Evolutionary conservation across 2,797 vertebrate species (phyloP).

Genomic region (Argentina silus): DNA sequence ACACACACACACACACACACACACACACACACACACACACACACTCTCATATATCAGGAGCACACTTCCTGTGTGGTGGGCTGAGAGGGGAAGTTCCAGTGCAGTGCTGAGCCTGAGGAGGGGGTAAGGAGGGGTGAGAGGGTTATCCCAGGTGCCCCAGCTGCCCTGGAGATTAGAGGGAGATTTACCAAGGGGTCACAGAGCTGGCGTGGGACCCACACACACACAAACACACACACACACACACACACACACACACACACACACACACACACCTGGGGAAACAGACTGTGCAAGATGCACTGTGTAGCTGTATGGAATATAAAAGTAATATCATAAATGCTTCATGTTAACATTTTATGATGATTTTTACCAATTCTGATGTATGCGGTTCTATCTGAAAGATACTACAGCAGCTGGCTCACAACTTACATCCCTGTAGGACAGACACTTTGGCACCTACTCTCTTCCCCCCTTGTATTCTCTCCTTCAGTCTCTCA

Average conservation of each 20-base stretch:
- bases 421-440: not conserved
- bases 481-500: not conserved
- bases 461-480: not conserved
- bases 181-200: slow-evolving; percentile 8
- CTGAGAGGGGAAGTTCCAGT: not conserved
- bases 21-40: not conserved
- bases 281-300: not conserved
- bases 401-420: not conserved
- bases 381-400: too few relatives aligned
- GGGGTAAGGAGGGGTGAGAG: not conserved
- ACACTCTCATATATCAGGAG: not conserved
- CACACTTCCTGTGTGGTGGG: not conserved
- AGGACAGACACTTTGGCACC: not conserved
- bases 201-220: not conserved
- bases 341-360: not conserved
- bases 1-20: not conserved
- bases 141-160: not conserved
- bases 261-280: not conserved
- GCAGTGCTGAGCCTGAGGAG: not conserved
- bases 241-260: not conserved
- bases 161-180: not conserved
- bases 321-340: not conserved
- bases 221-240: not conserved
- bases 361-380: not conserved
- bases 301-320: not conserved